These are phyloP conservation scores for Standfussiana lucernea DNA, from an alignment of 2,888 invertebrate species.

Conservation along the genomic window DNA sequence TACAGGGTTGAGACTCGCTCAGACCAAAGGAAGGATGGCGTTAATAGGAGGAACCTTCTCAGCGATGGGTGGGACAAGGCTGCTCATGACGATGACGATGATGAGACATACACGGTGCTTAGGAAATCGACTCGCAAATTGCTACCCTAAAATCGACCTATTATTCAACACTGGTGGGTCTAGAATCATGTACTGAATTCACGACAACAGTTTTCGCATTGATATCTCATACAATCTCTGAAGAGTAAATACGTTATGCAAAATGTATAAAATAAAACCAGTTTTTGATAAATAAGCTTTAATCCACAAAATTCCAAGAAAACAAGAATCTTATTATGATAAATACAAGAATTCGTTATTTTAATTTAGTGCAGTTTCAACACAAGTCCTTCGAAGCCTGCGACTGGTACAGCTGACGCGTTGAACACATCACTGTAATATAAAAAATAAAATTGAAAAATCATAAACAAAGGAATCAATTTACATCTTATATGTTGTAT, in stretches of 20 bases:
- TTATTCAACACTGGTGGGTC: background rate
- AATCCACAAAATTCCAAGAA: background rate
- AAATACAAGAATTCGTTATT: background rate
- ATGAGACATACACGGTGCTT: too few relatives aligned
- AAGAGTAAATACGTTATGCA: background rate
- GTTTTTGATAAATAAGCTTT: background rate
- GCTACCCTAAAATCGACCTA: background rate
- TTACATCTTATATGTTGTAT: background rate
- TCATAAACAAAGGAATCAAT: background rate
- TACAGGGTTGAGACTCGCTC: background rate
- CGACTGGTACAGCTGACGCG: constrained; percentile 78
- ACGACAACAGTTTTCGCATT: background rate
- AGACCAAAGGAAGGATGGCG: background rate
- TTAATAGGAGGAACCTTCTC: background rate
- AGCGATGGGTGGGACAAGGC: too few relatives aligned
- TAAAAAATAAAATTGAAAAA: constrained; percentile 21
- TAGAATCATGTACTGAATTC: background rate
- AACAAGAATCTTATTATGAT: background rate
- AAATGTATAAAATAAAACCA: constrained; percentile 1
- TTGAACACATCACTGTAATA: constrained; percentile 79
- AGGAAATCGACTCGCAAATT: background rate
- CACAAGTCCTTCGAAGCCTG: constrained; percentile 84
- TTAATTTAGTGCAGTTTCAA: constrained; percentile 72
- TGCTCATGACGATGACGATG: too few relatives aligned
- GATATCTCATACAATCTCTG: background rate